Conservation (phyloP, 2,797 vertebrate species). For the Hydrolagus colliei region DNA sequence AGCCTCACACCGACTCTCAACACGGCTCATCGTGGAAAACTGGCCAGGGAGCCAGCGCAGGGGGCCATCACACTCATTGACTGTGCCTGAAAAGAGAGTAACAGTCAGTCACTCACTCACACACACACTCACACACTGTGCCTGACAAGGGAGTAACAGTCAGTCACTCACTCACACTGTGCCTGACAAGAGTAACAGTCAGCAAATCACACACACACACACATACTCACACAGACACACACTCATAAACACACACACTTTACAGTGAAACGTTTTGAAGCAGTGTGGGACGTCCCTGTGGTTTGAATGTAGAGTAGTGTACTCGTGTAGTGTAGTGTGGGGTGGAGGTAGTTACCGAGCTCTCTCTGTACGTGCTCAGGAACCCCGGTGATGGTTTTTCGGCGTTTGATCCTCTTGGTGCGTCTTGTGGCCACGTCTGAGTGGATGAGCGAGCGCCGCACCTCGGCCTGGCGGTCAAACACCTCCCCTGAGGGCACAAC, state of each 20-base stretch:
- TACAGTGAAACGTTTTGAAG: no score
- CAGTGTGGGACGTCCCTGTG: no score
- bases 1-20: slow-evolving; percentile 59
- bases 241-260: not conserved
- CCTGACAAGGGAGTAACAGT: no score
- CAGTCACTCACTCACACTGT: no score
- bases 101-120: slow-evolving; percentile 46
- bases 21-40: slow-evolving; percentile 74
- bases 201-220: not conserved
- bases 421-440: slow-evolving; percentile 95
- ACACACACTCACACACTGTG: slow-evolving; percentile 1
- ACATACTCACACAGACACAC: not conserved
- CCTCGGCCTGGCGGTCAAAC: slow-evolving; percentile 97
- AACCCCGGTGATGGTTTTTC: slow-evolving; percentile 99
- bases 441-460: slow-evolving; percentile 96
- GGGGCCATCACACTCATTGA: slow-evolving; percentile 70
- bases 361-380: slow-evolving; percentile 95
- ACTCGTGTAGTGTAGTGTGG: not conserved
- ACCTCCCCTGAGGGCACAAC: slow-evolving; percentile 89
- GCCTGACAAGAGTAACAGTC: no score
- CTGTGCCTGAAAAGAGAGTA: slow-evolving; percentile 48
- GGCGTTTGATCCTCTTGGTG: slow-evolving; percentile 99
- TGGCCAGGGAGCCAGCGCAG: slow-evolving; percentile 78
- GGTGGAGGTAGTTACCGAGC: slow-evolving; percentile 70
- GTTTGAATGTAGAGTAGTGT: no score